A percentile compares a stretch with the other conserved stretches of the same genome.
These are phyloP conservation scores for Myripristis murdjan DNA, from an alignment of 2,797 vertebrate species.

Conservation along the genomic window DNA sequence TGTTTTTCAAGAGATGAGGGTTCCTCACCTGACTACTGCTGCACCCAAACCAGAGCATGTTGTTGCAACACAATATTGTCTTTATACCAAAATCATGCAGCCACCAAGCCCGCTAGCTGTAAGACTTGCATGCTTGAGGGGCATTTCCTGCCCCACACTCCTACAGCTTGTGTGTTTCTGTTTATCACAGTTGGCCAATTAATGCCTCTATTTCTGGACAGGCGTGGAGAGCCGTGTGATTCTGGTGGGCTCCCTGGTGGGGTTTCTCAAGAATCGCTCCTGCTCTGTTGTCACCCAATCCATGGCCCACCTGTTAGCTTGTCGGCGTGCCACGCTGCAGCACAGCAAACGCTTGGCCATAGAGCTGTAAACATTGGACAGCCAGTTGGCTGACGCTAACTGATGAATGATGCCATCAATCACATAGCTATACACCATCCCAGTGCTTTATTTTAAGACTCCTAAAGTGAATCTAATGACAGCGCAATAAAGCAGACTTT, in stretches of 20 bases:
- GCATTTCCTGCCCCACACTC: slow-evolving; percentile 61
- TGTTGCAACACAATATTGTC: slow-evolving; percentile 20
- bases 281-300: slow-evolving; percentile 82
- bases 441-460: slow-evolving; percentile 75
- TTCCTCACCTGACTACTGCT: slow-evolving; percentile 51
- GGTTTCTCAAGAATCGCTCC: slow-evolving; percentile 81
- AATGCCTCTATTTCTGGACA: slow-evolving; percentile 81
- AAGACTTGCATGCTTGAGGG: slow-evolving; percentile 62
- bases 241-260: slow-evolving; percentile 76
- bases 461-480: slow-evolving; percentile 67
- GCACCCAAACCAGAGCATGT: slow-evolving; percentile 42
- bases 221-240: slow-evolving; percentile 72
- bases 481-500: slow-evolving; percentile 56
- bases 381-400: slow-evolving; percentile 57
- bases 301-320: slow-evolving; percentile 78
- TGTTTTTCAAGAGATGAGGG: slow-evolving; percentile 45
- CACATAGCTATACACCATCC: slow-evolving; percentile 55
- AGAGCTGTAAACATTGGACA: slow-evolving; percentile 71
- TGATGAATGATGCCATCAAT: slow-evolving; percentile 70
- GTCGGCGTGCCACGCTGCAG: slow-evolving; percentile 65
- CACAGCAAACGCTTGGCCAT: slow-evolving; percentile 63
- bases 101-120: slow-evolving; percentile 30
- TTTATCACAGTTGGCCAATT: slow-evolving; percentile 79
- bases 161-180: slow-evolving; percentile 62
- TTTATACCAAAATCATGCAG: slow-evolving; percentile 37